Percentiles rank a stretch among this genome's conserved stretches.
Conservation (phyloP, 2,888 invertebrate genomes). For the Chironomus tentans region DNA sequence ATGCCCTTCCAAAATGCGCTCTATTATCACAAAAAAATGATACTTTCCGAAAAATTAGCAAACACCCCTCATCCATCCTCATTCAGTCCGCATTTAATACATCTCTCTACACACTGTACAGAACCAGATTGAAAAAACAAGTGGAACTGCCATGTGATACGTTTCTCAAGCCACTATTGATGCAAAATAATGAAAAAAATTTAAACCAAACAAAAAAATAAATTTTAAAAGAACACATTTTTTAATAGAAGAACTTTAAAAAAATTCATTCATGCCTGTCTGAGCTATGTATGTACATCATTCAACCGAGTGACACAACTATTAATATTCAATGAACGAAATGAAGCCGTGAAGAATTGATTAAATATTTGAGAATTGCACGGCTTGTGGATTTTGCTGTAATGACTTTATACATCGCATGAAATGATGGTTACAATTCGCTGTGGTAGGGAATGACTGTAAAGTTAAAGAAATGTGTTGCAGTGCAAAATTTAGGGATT, state of each 20-base stretch:
- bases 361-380: slow-evolving; percentile 6
- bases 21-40: too few relatives aligned
- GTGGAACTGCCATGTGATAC: slow-evolving; percentile 22
- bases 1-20: too few relatives aligned
- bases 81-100: neutral
- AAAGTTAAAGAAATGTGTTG: neutral
- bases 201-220: neutral
- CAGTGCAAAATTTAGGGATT: too few relatives aligned
- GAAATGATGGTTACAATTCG: slow-evolving; percentile 10
- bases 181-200: slow-evolving; percentile 15
- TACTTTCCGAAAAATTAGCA: too few relatives aligned
- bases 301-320: neutral
- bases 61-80: too few relatives aligned
- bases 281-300: neutral
- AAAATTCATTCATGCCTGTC: neutral
- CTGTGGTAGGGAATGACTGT: neutral
- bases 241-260: neutral
- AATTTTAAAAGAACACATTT: neutral
- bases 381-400: slow-evolving; percentile 14
- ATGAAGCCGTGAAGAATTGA: slow-evolving; percentile 13
- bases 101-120: neutral
- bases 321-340: neutral
- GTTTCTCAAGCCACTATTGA: slow-evolving; percentile 15
- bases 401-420: slow-evolving; percentile 13
- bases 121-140: slow-evolving; percentile 25